Conservation (phyloP, 2,888 invertebrate species). For the Pseudococcus jackbeardsleyi region DNA sequence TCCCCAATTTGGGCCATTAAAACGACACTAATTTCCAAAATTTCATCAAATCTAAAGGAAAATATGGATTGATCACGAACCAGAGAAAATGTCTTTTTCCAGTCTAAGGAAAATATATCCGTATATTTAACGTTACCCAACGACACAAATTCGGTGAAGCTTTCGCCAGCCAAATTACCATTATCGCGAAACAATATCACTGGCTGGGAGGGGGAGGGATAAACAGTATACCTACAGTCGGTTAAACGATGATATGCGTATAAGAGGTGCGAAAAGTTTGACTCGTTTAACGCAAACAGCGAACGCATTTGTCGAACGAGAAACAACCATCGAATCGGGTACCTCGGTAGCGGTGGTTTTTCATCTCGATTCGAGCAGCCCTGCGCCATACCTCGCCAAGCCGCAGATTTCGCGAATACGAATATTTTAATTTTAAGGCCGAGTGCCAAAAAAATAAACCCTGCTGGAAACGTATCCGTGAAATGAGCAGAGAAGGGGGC, state of each 20-base stretch:
- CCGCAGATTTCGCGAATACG: not conserved
- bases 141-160: not conserved
- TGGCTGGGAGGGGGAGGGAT: too few relatives aligned
- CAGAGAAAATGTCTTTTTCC: too few relatives aligned
- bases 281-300: not conserved
- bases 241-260: constrained; percentile 3
- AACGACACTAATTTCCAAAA: too few relatives aligned
- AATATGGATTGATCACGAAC: too few relatives aligned
- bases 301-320: not conserved
- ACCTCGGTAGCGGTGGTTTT: not conserved
- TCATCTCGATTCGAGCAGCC: constrained; percentile 1
- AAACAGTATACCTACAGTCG: not conserved
- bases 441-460: constrained; percentile 10
- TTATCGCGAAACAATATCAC: constrained; percentile 11
- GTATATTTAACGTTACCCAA: not conserved
- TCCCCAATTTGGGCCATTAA: too few relatives aligned
- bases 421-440: constrained; percentile 24
- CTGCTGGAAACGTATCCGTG: not conserved
- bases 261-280: constrained; percentile 14
- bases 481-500: not conserved
- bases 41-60: too few relatives aligned
- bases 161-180: constrained; percentile 21
- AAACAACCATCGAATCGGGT: not conserved
- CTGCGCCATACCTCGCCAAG: not conserved
- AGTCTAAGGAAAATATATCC: too few relatives aligned